Conservation (phyloP, 2,797 vertebrate genomes). For the Antrozous pallidus region DNA sequence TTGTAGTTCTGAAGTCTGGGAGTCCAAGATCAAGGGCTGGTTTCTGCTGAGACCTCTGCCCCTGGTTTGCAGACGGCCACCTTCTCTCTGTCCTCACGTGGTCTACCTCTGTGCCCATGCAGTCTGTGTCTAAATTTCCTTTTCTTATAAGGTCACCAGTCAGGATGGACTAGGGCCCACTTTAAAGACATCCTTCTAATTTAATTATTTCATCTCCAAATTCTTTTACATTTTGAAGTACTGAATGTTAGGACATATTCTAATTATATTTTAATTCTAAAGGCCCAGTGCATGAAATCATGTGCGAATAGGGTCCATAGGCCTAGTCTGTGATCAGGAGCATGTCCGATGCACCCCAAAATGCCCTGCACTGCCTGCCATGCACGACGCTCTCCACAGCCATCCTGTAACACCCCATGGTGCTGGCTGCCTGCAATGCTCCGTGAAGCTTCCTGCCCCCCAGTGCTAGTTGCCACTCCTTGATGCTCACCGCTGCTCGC, state of each 20-base stretch:
- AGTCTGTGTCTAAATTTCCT: background rate
- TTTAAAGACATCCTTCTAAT: background rate
- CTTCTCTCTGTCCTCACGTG: background rate
- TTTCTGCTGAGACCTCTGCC: background rate
- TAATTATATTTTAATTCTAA: background rate
- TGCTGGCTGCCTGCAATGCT: too few relatives aligned
- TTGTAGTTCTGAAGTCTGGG: background rate
- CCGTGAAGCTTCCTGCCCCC: too few relatives aligned
- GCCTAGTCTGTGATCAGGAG: too few relatives aligned
- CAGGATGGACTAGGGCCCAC: background rate
- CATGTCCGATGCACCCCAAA: too few relatives aligned
- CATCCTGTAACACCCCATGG: too few relatives aligned
- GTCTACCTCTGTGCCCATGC: too few relatives aligned
- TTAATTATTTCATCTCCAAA: background rate
- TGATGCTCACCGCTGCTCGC: too few relatives aligned
- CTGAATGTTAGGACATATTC: background rate
- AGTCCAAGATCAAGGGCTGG: background rate
- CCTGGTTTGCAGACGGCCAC: background rate
- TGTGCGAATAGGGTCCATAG: too few relatives aligned
- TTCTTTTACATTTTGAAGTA: background rate
- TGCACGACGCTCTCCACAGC: too few relatives aligned
- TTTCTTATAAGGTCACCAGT: background rate
- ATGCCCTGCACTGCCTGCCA: too few relatives aligned
- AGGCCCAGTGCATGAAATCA: too few relatives aligned
- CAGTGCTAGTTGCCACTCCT: too few relatives aligned